phyloP scores from a whole-genome alignment of 2,888 invertebrate genomes.

The Anaspis maculata region DNA sequence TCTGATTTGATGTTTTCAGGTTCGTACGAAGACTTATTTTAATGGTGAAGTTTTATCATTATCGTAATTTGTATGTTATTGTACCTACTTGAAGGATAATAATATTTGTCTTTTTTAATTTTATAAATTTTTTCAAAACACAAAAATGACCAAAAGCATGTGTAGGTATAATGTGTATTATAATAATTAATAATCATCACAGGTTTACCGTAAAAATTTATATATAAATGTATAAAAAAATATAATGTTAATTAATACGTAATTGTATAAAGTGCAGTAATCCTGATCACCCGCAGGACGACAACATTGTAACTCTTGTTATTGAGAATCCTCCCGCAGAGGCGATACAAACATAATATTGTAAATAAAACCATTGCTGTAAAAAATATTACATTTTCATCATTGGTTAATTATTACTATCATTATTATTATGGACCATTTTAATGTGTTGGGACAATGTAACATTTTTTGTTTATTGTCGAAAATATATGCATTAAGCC shows the following conservation, averaged over 20 bases:
- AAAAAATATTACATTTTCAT: too few species aligned
- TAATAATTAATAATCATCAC: constrained; percentile 17
- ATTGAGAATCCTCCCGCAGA: too few species aligned
- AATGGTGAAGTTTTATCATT: constrained; percentile 1
- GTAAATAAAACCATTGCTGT: too few species aligned
- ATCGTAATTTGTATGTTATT: constrained; percentile 15
- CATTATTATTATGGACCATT: too few species aligned
- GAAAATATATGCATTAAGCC: too few species aligned
- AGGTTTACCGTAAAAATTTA: constrained; percentile 24
- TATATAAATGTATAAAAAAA: constrained; percentile 29
- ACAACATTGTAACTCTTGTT: too few species aligned
- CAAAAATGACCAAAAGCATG: constrained; percentile 27
- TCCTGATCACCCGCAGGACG: too few species aligned
- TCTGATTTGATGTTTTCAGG: neutral
- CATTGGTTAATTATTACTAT: too few species aligned
- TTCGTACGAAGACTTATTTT: neutral
- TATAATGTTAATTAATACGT: constrained; percentile 26
- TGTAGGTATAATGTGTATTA: constrained; percentile 21
- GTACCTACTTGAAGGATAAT: constrained; percentile 11
- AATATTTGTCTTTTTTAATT: constrained; percentile 22
- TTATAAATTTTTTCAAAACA: constrained; percentile 23
- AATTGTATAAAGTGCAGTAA: constrained; percentile 26
- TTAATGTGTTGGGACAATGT: too few species aligned
- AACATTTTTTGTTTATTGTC: too few species aligned
- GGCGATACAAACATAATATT: too few species aligned